phyloP scores from a whole-genome alignment of 2,113 vertebrate genomes.

The Falcunculus frontatus region DNA sequence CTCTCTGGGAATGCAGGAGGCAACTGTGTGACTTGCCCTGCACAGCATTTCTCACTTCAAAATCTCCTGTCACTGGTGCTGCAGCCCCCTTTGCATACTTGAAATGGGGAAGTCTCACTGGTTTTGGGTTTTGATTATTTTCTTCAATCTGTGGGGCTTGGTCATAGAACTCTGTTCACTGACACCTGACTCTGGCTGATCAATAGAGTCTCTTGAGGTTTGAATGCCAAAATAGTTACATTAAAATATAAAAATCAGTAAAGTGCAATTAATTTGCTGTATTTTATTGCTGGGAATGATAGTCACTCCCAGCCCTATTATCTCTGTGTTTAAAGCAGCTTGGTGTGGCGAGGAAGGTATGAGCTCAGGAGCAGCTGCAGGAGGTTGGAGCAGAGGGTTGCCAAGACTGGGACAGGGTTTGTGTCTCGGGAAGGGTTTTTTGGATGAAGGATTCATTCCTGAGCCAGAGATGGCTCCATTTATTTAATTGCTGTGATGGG shows the following conservation, averaged over 20 bases:
- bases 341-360: neutral
- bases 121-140: neutral
- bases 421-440: neutral
- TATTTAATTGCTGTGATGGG: neutral
- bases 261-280: slow-evolving; percentile 37
- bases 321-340: neutral
- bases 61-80: neutral
- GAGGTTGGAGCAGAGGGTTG: neutral
- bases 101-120: neutral
- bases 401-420: neutral
- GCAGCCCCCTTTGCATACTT: neutral
- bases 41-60: neutral
- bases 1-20: neutral
- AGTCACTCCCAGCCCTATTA: neutral
- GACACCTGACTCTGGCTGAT: neutral
- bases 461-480: neutral
- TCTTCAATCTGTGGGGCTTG: neutral
- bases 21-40: neutral
- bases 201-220: neutral
- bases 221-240: slow-evolving; percentile 43
- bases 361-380: neutral
- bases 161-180: neutral
- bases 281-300: slow-evolving; percentile 29
- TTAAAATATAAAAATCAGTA: slow-evolving; percentile 48
- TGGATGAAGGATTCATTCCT: neutral